phyloP scores from a whole-genome alignment of 2,113 vertebrate genomes.

The Xiphophorus maculatus region DNA sequence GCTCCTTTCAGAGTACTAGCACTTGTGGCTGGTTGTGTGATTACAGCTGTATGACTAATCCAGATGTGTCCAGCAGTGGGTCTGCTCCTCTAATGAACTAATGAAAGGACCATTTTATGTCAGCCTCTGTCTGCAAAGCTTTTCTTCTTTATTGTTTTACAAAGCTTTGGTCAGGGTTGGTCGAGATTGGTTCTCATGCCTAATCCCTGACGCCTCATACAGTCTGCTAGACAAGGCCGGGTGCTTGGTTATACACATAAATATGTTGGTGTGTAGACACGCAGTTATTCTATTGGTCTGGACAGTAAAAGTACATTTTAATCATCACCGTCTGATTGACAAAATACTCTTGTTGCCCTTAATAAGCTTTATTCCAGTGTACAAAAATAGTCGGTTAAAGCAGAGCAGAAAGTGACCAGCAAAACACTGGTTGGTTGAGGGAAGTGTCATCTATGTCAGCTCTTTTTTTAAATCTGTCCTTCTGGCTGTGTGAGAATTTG shows the following conservation, averaged over 20 bases:
- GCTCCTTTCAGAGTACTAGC: constrained; percentile 17
- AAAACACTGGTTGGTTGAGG: constrained; percentile 17
- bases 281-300: constrained; percentile 23
- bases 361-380: constrained; percentile 41
- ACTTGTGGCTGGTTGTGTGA: constrained; percentile 46
- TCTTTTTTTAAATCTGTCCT: constrained; percentile 19
- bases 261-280: background rate
- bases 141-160: constrained; percentile 66
- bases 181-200: constrained; percentile 49
- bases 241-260: constrained; percentile 7
- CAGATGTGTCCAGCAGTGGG: constrained; percentile 66
- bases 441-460: constrained; percentile 1
- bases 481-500: constrained; percentile 29
- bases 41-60: constrained; percentile 56
- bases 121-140: constrained; percentile 46
- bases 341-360: constrained; percentile 42
- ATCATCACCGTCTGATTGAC: constrained; percentile 49
- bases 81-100: constrained; percentile 53
- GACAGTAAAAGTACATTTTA: constrained; percentile 42
- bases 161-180: constrained; percentile 50
- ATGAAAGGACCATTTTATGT: constrained; percentile 53
- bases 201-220: constrained; percentile 56
- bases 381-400: constrained; percentile 24
- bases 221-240: constrained; percentile 40
- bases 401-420: constrained; percentile 19